phyloP scores from a whole-genome alignment of 2,113 vertebrate genomes.

The Coptodon rendalli region DNA sequence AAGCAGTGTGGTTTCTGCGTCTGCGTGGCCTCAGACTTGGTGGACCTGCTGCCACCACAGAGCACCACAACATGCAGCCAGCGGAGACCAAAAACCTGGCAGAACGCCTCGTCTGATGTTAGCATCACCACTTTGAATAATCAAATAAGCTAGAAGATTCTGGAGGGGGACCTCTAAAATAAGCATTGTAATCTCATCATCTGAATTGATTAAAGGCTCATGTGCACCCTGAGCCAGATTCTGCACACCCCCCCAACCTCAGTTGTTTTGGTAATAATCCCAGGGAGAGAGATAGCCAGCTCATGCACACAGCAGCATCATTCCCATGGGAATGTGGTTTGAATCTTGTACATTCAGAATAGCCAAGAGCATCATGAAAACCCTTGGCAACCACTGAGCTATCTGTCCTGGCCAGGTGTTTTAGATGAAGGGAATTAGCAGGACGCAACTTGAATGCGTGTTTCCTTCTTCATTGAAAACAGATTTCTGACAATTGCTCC shows the following conservation, averaged over 20 bases:
- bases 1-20: background rate
- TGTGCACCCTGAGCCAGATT: slow-evolving; percentile 33
- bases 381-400: slow-evolving; percentile 24
- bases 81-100: background rate
- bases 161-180: slow-evolving; percentile 13
- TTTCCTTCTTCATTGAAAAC: background rate
- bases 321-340: slow-evolving; percentile 11
- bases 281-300: slow-evolving; percentile 38
- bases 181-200: slow-evolving; percentile 53
- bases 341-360: slow-evolving; percentile 6
- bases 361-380: slow-evolving; percentile 30
- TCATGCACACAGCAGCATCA: background rate
- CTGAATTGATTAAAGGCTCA: slow-evolving; percentile 50
- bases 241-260: slow-evolving; percentile 8
- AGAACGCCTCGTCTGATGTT: background rate
- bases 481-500: background rate
- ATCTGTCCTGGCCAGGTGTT: slow-evolving; percentile 24
- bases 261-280: slow-evolving; percentile 51
- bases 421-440: slow-evolving; percentile 33
- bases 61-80: background rate
- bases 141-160: slow-evolving; percentile 19
- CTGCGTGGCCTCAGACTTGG: background rate
- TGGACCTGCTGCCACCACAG: background rate
- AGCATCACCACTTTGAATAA: slow-evolving; percentile 12
- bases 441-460: background rate